Evolutionary conservation across 2,797 vertebrate species (phyloP).

Genomic region (Hoplostethus atlanticus): DNA sequence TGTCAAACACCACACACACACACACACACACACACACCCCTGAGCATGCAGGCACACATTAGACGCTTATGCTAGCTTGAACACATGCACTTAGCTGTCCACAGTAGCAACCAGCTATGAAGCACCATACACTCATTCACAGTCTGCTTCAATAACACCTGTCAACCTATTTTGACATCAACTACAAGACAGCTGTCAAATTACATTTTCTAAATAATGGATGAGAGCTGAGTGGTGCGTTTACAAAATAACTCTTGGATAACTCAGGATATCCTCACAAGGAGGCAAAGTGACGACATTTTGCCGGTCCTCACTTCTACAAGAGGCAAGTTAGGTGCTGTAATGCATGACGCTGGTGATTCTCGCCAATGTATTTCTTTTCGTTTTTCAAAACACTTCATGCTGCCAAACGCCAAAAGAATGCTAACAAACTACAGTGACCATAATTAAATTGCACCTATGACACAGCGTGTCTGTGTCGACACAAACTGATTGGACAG

Average conservation of each 20-base stretch:
- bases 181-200: conserved; percentile 11
- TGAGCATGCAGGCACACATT: neutral
- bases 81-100: neutral
- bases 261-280: too few relatives aligned
- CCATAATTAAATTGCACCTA: too few relatives aligned
- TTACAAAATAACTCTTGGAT: too few relatives aligned
- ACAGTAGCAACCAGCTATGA: neutral
- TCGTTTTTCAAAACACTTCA: too few relatives aligned
- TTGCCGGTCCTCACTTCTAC: neutral
- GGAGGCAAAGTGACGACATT: too few relatives aligned
- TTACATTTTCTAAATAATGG: neutral
- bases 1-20: neutral
- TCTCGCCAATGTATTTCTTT: too few relatives aligned
- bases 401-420: too few relatives aligned
- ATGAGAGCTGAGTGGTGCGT: neutral
- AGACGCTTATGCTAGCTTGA: conserved; percentile 23
- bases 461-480: too few relatives aligned
- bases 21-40: conserved; percentile 14
- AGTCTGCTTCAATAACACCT: neutral
- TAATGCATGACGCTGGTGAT: too few relatives aligned
- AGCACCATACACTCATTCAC: neutral
- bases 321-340: neutral
- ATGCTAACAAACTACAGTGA: too few relatives aligned
- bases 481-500: too few relatives aligned
- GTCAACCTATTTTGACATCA: conserved; percentile 23